phyloP scores from a whole-genome alignment of 2,113 vertebrate species.

The Mesocricetus auratus region DNA sequence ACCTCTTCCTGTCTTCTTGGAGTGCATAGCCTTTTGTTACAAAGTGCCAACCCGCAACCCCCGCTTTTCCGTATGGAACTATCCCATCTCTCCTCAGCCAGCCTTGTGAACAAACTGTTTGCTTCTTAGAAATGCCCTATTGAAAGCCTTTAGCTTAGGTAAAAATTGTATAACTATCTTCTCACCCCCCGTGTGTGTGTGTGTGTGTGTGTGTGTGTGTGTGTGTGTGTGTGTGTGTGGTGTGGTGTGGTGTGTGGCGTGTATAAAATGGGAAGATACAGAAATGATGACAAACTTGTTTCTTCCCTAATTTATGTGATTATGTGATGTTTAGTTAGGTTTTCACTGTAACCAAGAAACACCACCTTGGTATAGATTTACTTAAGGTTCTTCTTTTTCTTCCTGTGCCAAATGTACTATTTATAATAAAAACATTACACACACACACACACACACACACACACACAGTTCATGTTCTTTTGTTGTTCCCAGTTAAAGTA shows the following conservation, averaged over 20 bases:
- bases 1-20: neutral
- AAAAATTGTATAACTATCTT: conserved; percentile 54
- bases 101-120: neutral
- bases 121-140: neutral
- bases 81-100: neutral
- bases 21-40: too few species aligned
- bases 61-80: neutral
- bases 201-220: neutral
- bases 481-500: neutral
- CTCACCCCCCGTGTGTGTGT: neutral
- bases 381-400: neutral
- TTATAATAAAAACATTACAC: neutral
- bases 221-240: neutral
- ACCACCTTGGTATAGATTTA: neutral
- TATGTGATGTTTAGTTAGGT: neutral
- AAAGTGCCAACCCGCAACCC: too few species aligned
- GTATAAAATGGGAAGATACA: conserved; percentile 63
- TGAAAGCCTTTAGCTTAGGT: neutral
- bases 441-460: too few species aligned
- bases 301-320: neutral
- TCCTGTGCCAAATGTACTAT: neutral
- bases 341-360: neutral
- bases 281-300: conserved; percentile 56
- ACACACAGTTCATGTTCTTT: neutral
- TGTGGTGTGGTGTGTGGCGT: too few species aligned